Percentiles rank a stretch among this genome's conserved stretches.
Conservation (phyloP, 1,140 invertebrate genomes). For the Eubasilissa regina region DNA sequence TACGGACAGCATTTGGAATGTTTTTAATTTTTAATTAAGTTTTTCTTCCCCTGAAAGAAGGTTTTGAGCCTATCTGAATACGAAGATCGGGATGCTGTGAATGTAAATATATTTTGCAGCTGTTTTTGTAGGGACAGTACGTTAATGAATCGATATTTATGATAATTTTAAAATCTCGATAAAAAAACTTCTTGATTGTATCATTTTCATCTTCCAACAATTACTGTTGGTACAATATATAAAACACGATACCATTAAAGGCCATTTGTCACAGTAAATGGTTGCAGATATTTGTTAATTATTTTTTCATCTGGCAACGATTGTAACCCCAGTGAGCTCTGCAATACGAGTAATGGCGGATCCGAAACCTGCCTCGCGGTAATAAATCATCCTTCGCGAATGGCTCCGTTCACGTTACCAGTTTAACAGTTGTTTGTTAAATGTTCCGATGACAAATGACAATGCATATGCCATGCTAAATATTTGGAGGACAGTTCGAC, state of each 20-base stretch:
- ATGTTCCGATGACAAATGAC: conserved; percentile 58
- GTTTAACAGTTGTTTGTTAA: conserved; percentile 59
- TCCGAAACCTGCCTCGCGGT: conserved; percentile 7
- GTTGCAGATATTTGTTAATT: conserved; percentile 8
- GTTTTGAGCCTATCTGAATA: neutral
- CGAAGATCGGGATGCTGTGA: too few species aligned
- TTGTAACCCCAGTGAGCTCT: neutral
- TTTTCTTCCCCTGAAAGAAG: conserved; percentile 28
- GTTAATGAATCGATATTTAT: too few species aligned
- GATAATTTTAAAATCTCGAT: too few species aligned
- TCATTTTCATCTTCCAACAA: too few species aligned
- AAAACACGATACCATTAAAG: conserved; percentile 5
- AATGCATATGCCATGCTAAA: conserved; percentile 55
- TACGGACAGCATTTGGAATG: conserved; percentile 47
- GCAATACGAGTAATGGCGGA: neutral
- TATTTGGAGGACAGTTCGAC: conserved; percentile 18
- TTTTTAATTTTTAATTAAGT: conserved; percentile 55
- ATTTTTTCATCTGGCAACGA: conserved; percentile 5
- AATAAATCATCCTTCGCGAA: conserved; percentile 44
- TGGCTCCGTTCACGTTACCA: conserved; percentile 3
- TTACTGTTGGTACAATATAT: neutral
- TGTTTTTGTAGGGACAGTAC: too few species aligned
- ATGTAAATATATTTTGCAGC: too few species aligned
- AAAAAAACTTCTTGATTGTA: too few species aligned
- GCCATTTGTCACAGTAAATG: neutral